Evolutionary conservation across 2,888 invertebrate species (phyloP).

Genomic region (Macrophya alboannulata): DNA sequence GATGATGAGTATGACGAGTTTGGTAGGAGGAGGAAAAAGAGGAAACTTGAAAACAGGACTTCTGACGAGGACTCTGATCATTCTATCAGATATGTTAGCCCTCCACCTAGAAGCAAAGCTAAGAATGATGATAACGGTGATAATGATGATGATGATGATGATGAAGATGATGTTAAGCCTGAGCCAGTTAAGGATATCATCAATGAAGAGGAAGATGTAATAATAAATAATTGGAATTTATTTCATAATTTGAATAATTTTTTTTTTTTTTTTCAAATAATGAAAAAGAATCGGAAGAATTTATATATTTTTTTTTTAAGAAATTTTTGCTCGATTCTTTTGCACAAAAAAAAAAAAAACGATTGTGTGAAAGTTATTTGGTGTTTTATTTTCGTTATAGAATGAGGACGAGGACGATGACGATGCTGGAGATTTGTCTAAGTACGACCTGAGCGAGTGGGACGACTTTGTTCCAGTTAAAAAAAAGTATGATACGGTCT

Average conservation of each 20-base stretch:
- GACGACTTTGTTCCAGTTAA: slow-evolving; percentile 78
- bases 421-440: slow-evolving; percentile 82
- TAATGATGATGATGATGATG: background rate
- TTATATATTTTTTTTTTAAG: background rate
- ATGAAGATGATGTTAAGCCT: slow-evolving; percentile 63
- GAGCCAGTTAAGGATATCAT: slow-evolving; percentile 62
- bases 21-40: slow-evolving; percentile 85
- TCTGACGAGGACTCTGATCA: slow-evolving; percentile 77
- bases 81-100: slow-evolving; percentile 73
- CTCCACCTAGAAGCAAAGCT: slow-evolving; percentile 61
- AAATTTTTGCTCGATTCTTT: too few species aligned
- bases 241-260: background rate
- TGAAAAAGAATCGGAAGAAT: background rate
- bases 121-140: background rate
- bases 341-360: too few species aligned
- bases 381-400: background rate
- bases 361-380: too few species aligned
- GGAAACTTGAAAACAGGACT: slow-evolving; percentile 80
- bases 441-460: slow-evolving; percentile 83
- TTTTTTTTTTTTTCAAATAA: background rate
- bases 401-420: slow-evolving; percentile 80
- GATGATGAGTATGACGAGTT: slow-evolving; percentile 99
- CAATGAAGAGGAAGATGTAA: slow-evolving; percentile 69
- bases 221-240: slow-evolving; percentile 3
- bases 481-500: slow-evolving; percentile 71